Evolutionary conservation across 92 coral and sea anemone genomes (phyloP).

Genomic region (Hydrozoanthus gracilis): DNA sequence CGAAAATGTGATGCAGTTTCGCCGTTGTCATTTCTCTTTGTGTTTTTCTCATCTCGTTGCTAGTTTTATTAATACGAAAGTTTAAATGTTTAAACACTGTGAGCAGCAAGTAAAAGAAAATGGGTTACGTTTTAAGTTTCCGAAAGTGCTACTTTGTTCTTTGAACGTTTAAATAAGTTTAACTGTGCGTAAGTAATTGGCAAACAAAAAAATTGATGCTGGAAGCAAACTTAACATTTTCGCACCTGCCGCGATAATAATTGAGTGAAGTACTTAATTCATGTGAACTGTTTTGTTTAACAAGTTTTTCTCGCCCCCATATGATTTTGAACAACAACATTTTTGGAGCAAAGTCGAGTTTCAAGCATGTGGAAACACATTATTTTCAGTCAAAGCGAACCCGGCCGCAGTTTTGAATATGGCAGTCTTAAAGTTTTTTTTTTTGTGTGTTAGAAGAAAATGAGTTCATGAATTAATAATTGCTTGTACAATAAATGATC

Average conservation of each 20-base stretch:
- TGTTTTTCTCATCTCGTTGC: not conserved
- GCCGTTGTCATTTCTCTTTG: not conserved
- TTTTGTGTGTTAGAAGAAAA: not conserved
- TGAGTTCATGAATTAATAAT: conserved; percentile 32
- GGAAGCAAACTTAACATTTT: conserved; percentile 1
- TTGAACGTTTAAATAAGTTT: conserved; percentile 3
- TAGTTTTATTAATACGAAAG: conserved; percentile 17
- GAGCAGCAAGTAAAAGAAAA: not conserved
- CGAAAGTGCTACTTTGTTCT: not conserved
- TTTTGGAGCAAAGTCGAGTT: conserved; percentile 17
- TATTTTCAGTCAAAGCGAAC: not conserved
- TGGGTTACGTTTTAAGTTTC: not conserved
- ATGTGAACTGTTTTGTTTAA: conserved; percentile 5
- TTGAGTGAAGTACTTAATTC: not conserved
- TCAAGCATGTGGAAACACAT: not conserved
- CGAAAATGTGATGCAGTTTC: not conserved
- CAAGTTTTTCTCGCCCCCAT: not conserved
- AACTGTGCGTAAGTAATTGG: conserved; percentile 34
- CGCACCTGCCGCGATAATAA: conserved; percentile 35
- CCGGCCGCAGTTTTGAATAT: not conserved
- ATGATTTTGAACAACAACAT: not conserved
- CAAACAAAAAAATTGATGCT: conserved; percentile 29
- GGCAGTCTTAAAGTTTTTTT: not conserved
- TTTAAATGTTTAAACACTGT: conserved; percentile 28
- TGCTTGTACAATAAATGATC: not conserved